Base-by-base conservation (phyloP, 2,113 vertebrate species). In the Lepisosteus osseus region DNA sequence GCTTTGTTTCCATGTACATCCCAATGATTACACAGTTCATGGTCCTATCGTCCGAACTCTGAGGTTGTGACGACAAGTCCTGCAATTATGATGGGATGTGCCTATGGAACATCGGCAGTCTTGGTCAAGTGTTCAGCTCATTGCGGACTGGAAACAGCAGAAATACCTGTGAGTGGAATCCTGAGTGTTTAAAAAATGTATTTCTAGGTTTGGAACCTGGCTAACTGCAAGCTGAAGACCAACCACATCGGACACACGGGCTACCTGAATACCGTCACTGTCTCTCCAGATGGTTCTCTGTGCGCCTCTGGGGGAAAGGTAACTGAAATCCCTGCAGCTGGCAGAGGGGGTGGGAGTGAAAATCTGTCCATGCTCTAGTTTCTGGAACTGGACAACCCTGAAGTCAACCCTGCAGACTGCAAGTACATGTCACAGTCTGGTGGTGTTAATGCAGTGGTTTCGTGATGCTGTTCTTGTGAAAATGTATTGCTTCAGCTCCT, bases 211-310 rank as follows among this genome's bases (percentile, higher is more conserved):
- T 98, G 97, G 97, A 99, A 99, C 77, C 76, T 98, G 85, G 95
- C 97, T 3, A 99, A 98, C 87, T 99, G 97, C 89, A 98, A 98
- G 74, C 91, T 98, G 89, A 99, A 99, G 90, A 99, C 97, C 1
- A 99, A 98, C 84, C 96, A 99, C 84, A 96, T 98, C 6, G 97
- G 97, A 29, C 97, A 99, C 85, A 93, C 91, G 0, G 97, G 97
- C 4, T 97, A 90, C 84, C 88, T 98, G 87, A 99, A 98, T 87
- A 98, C 96, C 0, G 97, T 98, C 65, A 97, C 97, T 0, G 97
- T 99, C 42, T 97, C 96, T 43, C 97, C 97, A 0, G 96, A 98
- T 47, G 97, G 97, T 40, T 98, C 97, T 12, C 92, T 98, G n/a
- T 98, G 97, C 57, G 97, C 97, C 13, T 99, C 96, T 0, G 97